Percentiles rank a stretch among this genome's conserved stretches.
phyloP scores from a whole-genome alignment of 2,113 vertebrate species.

The Halcyon malimbica region DNA sequence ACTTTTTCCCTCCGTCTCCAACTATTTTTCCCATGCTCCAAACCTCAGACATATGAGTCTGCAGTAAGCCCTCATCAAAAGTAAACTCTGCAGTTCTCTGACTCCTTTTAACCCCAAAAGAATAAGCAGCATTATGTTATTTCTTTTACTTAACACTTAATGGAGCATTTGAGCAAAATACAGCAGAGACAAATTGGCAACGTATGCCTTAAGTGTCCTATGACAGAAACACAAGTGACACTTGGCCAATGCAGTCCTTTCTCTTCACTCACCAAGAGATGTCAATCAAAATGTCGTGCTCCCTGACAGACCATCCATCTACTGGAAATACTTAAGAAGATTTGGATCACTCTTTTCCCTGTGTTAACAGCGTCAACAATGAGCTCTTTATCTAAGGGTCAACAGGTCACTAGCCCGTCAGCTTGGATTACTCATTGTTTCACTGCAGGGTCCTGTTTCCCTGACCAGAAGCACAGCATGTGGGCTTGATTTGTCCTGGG shows the following conservation, averaged over 20 bases:
- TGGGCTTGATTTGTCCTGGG: not conserved
- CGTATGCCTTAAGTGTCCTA: not conserved
- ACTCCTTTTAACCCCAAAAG: not conserved
- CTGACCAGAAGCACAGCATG: not conserved
- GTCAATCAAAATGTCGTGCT: conserved; percentile 34
- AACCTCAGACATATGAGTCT: not conserved
- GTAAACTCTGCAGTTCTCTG: not conserved
- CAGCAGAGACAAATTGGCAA: not conserved
- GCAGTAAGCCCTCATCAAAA: not conserved
- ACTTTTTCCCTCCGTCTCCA: not conserved
- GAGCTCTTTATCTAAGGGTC: conserved; percentile 53
- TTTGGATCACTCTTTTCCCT: conserved; percentile 46
- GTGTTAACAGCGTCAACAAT: conserved; percentile 45
- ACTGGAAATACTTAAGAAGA: conserved; percentile 59
- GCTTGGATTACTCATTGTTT: conserved; percentile 57
- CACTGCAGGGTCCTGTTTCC: not conserved
- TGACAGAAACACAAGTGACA: conserved; percentile 17
- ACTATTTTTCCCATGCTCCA: not conserved
- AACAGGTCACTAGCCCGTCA: conserved; percentile 34
- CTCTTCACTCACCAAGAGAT: not conserved
- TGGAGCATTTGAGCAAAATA: not conserved
- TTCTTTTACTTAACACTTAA: not conserved
- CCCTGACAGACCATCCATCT: conserved; percentile 9
- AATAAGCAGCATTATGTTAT: not conserved
- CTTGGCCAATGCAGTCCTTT: conserved; percentile 15